phyloP scores from a whole-genome alignment of 2,797 vertebrate genomes.

The Synaphobranchus kaupii region DNA sequence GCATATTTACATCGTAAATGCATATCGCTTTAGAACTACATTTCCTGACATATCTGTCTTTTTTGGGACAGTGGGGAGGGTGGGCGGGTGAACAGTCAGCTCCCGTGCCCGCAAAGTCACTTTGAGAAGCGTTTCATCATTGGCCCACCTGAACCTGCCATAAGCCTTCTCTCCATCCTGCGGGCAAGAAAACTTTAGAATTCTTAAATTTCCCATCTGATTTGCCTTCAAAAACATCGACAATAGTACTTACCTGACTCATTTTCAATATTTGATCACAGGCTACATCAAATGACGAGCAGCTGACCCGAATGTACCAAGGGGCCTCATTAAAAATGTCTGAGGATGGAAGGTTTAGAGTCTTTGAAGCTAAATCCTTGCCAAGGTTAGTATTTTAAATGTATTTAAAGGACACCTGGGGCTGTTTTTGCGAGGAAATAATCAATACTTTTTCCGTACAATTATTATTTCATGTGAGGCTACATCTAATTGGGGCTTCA shows the following conservation, averaged over 20 bases:
- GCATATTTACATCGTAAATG: no score
- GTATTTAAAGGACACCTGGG: slow-evolving; percentile 11
- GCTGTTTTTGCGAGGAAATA: neutral
- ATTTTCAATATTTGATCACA: slow-evolving; percentile 32
- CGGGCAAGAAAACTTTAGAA: neutral
- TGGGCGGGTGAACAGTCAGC: neutral
- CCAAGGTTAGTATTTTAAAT: slow-evolving; percentile 22
- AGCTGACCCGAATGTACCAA: slow-evolving; percentile 8
- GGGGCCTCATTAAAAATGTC: slow-evolving; percentile 21
- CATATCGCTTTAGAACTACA: neutral
- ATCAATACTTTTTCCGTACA: slow-evolving; percentile 1
- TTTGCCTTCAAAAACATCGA: neutral
- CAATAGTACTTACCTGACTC: neutral
- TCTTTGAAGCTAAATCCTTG: slow-evolving; percentile 18
- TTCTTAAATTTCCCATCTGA: neutral
- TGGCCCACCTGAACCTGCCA: neutral
- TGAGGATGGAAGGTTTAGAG: neutral
- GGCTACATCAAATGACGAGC: slow-evolving; percentile 9
- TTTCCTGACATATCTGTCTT: neutral
- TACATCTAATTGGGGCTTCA: neutral
- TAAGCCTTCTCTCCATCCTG: neutral
- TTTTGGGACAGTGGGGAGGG: neutral
- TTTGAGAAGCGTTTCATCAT: neutral
- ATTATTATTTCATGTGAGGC: slow-evolving; percentile 20
- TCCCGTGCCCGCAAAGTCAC: neutral